Base-by-base conservation (phyloP, 2,888 invertebrate genomes). In the Hyalella azteca region DNA sequence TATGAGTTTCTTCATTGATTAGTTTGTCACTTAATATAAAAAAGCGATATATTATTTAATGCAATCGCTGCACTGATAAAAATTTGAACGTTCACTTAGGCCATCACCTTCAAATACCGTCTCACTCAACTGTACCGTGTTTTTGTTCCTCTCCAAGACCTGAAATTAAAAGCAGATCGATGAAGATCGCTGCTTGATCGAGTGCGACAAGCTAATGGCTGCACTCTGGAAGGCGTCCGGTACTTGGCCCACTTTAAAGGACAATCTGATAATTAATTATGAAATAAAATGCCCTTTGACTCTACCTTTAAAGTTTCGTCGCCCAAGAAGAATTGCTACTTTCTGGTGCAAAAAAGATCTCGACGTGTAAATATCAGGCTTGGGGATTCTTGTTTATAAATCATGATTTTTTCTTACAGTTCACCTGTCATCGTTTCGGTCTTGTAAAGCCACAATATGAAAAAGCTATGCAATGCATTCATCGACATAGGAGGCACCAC, bases 191-290 rank as follows among this genome's bases (percentile, higher is more conserved):
- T 9, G 54, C 29, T 22, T 54, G 54, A 54, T 54, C 26, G 54
- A 54, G 54, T 54, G 54, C 7, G 54, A 54, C 54, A 54, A 54
- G 54, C 54, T 54, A 54, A 54, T 54, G 54, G 54, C 54, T 54
- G 54, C 22, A 29, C 26, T 26, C 9, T 19, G 26, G 54, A 26
- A 29, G 29, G 26, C 54, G 22, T 13, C 29, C 26, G 22, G 22
- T 11, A 22, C 54, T 54, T 22, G 7, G 22, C 54, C 22, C 3
- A 22, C 29, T 1, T 22, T n/a, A 22, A 54, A 54, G 54, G 54
- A 54, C 54, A n/a, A 54, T 54, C 26, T 54, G 4, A 4, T 22
- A n/a, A 54, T 22, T 54, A 50, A 50, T 5, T 13, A 54, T 5
- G 4, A 26, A 54, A 22, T 3, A 13, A 22, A 11, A 26, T 54